phyloP scores from a whole-genome alignment of 2,797 vertebrate species.

The Sphenopsis melanotis region DNA sequence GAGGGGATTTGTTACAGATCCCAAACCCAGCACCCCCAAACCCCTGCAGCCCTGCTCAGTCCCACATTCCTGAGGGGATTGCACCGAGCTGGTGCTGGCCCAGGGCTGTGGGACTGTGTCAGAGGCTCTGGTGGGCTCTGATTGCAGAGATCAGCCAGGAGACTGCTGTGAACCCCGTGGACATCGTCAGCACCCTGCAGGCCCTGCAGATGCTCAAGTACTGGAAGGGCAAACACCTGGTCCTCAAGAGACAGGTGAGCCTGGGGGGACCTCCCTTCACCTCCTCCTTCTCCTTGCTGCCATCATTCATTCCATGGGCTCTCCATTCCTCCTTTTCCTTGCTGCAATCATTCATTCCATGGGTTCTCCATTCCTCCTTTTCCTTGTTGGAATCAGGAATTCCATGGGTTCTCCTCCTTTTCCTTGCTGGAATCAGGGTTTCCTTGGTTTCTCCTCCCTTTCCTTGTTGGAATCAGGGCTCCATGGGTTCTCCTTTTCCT shows the following conservation, averaged over 20 bases:
- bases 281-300: too few species aligned
- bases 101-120: neutral
- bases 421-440: too few species aligned
- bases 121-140: neutral
- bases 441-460: too few species aligned
- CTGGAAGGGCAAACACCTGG: slow-evolving; percentile 98
- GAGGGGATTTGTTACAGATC: neutral
- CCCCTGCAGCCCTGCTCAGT: rapidly evolving
- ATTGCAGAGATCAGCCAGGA: slow-evolving; percentile 96
- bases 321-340: too few species aligned
- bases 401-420: too few species aligned
- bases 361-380: too few species aligned
- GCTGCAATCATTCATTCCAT: rapidly evolving
- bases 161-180: slow-evolving; percentile 96
- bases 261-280: neutral
- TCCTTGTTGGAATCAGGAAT: too few species aligned
- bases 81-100: neutral
- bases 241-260: slow-evolving; percentile 88
- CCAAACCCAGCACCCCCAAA: neutral
- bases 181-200: slow-evolving; percentile 98
- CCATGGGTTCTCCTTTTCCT: too few species aligned
- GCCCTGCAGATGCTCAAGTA: slow-evolving; percentile 99
- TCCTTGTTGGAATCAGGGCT: too few species aligned
- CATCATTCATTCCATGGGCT: too few species aligned
- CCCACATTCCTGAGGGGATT: neutral